A percentile compares a stretch with the other conserved stretches of the same genome.
phyloP scores from a whole-genome alignment of 2,113 vertebrate genomes.

The Ailurus styani region DNA sequence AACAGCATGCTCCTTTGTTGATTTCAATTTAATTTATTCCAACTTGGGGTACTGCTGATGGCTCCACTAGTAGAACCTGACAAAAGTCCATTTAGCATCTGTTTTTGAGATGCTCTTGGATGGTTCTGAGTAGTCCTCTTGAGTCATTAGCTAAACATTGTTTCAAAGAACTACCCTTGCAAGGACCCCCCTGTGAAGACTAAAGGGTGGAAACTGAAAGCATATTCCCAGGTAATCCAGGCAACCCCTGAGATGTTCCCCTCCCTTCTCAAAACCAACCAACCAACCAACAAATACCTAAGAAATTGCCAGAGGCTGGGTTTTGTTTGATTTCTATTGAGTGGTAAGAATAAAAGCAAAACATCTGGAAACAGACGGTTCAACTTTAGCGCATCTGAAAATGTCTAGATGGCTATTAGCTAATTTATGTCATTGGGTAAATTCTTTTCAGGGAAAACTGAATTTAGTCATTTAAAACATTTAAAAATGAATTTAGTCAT shows the following conservation, averaged over 20 bases:
- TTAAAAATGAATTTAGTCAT: too few relatives aligned
- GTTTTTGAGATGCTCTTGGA: slow-evolving; percentile 41
- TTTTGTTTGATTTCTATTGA: neutral
- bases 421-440: neutral
- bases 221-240: slow-evolving; percentile 25
- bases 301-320: neutral
- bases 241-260: neutral
- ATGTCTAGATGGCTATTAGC: neutral
- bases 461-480: neutral
- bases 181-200: slow-evolving; percentile 21
- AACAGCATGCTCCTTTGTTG: slow-evolving; percentile 34
- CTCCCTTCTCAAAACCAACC: neutral
- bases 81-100: slow-evolving; percentile 56
- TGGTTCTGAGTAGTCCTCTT: slow-evolving; percentile 30
- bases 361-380: neutral
- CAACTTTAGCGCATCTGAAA: neutral
- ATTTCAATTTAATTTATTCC: slow-evolving; percentile 35
- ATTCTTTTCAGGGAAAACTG: neutral
- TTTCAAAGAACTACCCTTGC: slow-evolving; percentile 18
- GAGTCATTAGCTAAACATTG: slow-evolving; percentile 66
- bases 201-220: neutral
- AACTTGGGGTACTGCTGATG: slow-evolving; percentile 1
- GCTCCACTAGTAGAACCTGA: slow-evolving; percentile 22
- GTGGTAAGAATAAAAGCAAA: neutral
- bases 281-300: neutral